Evolutionary conservation across 2,797 vertebrate species (phyloP), one percentile per base, ranked within the genome.

Genomic region (Poeciliopsis presidionis): DNA sequence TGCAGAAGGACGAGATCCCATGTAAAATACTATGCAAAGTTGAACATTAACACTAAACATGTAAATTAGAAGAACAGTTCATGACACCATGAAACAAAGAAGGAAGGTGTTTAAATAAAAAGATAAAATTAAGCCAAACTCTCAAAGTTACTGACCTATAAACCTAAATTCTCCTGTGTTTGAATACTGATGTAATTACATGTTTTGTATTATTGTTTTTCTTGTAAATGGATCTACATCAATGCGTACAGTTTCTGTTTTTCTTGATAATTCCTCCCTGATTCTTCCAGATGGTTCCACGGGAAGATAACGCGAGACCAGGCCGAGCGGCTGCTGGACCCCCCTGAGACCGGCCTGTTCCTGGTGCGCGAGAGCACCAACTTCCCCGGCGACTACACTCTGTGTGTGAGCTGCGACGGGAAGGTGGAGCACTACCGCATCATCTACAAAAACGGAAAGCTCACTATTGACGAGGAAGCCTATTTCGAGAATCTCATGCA

Each of bases 341-440:
- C 98, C 0, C 98, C 97, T 0, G 97, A 99, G 93, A 97, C 95
- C 0, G 98, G 98, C 55, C 94, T 98, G 55, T 99, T 96, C 93
- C 95, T 99, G 89, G 98, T 99, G 81, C 96, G 98, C 13, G 98
- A 99, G 92, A 99, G 98, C 94, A 99, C 98, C 93, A 99, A 99
- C 96, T 99, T 96, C 90, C 98, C 98, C 0, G 98, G 98, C 0
- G 98, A 99, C 95, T 99, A 99, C 95, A 99, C 98, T 0, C 95
- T 99, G 81, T 99, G 98, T 5, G 98, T 99, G 88, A 99, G 97
- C 95, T 99, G 97, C 0, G 97, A 98, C 0, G 96, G 97, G 73
- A 99, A 98, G 91, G 98, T 99, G 95, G 98, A 99, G 95, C 98
- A 99, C 93, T 99, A 99, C 94, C 97, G 95, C 87, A 99, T 99